A percentile compares a stretch with the other conserved stretches of the same genome.
These are phyloP conservation scores for Agrotis segetum DNA, from an alignment of 2,888 invertebrate species.

Conservation along the genomic window DNA sequence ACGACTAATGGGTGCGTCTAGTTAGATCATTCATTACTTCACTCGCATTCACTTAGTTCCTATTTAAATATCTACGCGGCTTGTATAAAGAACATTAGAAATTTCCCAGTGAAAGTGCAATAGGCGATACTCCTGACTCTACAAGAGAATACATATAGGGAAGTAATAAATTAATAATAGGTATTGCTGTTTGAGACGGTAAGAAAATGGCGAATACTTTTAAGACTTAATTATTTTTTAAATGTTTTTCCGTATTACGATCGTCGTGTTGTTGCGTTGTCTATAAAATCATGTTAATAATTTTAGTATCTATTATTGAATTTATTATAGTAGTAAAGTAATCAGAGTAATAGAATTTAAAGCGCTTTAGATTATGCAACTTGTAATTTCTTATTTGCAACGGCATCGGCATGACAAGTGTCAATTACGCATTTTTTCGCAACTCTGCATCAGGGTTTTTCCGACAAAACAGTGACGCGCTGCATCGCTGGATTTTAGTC, in stretches of 20 bases:
- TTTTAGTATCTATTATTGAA: conserved; percentile 12
- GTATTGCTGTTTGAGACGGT: conserved; percentile 34
- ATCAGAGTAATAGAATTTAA: background rate
- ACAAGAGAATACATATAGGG: conserved; percentile 59
- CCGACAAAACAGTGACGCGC: background rate
- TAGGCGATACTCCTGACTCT: conserved; percentile 41
- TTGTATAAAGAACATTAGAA: conserved; percentile 63
- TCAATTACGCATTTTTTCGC: background rate
- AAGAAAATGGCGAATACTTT: conserved; percentile 41
- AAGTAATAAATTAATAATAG: conserved; percentile 62
- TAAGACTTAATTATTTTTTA: conserved; percentile 38
- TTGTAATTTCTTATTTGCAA: background rate
- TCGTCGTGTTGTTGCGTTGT: background rate
- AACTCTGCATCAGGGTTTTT: background rate
- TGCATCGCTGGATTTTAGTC: background rate
- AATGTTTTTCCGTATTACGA: conserved; percentile 45
- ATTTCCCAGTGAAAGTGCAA: conserved; percentile 62
- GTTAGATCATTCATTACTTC: conserved; percentile 53
- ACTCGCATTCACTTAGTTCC: conserved; percentile 45
- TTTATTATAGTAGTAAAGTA: background rate
- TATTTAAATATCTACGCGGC: conserved; percentile 59
- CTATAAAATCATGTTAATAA: background rate
- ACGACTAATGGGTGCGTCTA: conserved; percentile 13
- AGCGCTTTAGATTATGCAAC: too few relatives aligned
- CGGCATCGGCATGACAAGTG: background rate